phyloP scores from a whole-genome alignment of 2,797 vertebrate species.

The Acipenser ruthenus region DNA sequence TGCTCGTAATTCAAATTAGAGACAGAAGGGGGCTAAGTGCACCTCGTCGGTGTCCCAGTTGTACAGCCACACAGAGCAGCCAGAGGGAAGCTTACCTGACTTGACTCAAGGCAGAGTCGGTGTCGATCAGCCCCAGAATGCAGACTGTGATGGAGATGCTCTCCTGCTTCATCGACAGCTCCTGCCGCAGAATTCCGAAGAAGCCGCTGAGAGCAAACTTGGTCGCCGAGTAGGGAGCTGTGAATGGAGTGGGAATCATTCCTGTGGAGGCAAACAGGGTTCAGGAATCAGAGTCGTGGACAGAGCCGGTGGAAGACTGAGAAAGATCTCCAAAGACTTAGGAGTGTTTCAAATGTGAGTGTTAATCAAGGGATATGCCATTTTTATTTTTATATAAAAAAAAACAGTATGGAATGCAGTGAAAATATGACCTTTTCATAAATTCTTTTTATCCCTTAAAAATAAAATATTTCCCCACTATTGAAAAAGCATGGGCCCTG shows the following conservation, averaged over 20 bases:
- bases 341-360: neutral
- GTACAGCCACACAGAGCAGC: slow-evolving; percentile 5
- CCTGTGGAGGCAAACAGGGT: slow-evolving; percentile 43
- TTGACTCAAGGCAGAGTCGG: slow-evolving; percentile 53
- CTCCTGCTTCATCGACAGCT: slow-evolving; percentile 66
- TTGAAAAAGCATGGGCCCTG: too few relatives aligned
- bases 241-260: slow-evolving; percentile 59
- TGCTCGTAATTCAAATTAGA: neutral
- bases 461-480: too few relatives aligned
- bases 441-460: too few relatives aligned
- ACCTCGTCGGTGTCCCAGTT: neutral
- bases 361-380: too few relatives aligned
- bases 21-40: neutral
- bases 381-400: too few relatives aligned
- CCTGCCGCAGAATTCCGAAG: slow-evolving; percentile 63
- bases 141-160: slow-evolving; percentile 69
- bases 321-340: neutral
- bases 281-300: neutral
- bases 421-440: too few relatives aligned
- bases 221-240: slow-evolving; percentile 62
- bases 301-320: neutral
- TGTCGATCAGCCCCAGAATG: slow-evolving; percentile 72
- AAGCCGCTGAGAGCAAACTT: slow-evolving; percentile 80
- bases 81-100: slow-evolving; percentile 47
- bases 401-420: too few relatives aligned